Conservation (phyloP, 2,113 vertebrate genomes). For the Misgurnus mizolepis region DNA sequence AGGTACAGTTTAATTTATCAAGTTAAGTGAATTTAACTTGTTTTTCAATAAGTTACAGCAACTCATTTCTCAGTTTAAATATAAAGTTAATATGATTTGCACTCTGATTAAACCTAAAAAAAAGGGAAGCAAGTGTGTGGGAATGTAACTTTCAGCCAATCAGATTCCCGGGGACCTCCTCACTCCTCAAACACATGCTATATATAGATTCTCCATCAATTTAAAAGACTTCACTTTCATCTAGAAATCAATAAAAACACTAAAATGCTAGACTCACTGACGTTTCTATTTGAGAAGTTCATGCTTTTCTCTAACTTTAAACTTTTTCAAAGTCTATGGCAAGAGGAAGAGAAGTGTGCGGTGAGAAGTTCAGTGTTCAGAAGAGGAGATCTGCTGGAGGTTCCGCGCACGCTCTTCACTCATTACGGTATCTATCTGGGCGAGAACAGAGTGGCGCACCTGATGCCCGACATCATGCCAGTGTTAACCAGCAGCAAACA, state of each 20-base stretch:
- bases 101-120: too few species aligned
- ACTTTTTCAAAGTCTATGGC: slow-evolving; percentile 64
- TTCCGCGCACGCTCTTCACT: slow-evolving; percentile 85
- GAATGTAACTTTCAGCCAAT: slow-evolving; percentile 57
- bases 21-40: too few species aligned
- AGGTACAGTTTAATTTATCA: too few species aligned
- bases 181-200: slow-evolving; percentile 1
- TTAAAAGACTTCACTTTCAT: not conserved
- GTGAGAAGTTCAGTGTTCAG: slow-evolving; percentile 58
- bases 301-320: slow-evolving; percentile 77
- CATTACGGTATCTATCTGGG: slow-evolving; percentile 95
- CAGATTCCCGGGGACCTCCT: slow-evolving; percentile 51
- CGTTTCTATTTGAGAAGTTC: slow-evolving; percentile 83
- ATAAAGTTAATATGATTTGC: too few species aligned
- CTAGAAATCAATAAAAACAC: not conserved
- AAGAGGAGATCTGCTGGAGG: slow-evolving; percentile 89
- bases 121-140: not conserved
- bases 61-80: too few species aligned
- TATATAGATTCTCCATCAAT: slow-evolving; percentile 61
- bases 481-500: slow-evolving; percentile 72
- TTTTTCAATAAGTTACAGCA: too few species aligned
- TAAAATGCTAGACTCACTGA: slow-evolving; percentile 77
- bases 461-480: slow-evolving; percentile 93
- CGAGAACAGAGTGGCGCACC: slow-evolving; percentile 86
- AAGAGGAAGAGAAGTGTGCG: slow-evolving; percentile 31